phyloP scores from a whole-genome alignment of 2,113 vertebrate species.

The Carassius gibelio region DNA sequence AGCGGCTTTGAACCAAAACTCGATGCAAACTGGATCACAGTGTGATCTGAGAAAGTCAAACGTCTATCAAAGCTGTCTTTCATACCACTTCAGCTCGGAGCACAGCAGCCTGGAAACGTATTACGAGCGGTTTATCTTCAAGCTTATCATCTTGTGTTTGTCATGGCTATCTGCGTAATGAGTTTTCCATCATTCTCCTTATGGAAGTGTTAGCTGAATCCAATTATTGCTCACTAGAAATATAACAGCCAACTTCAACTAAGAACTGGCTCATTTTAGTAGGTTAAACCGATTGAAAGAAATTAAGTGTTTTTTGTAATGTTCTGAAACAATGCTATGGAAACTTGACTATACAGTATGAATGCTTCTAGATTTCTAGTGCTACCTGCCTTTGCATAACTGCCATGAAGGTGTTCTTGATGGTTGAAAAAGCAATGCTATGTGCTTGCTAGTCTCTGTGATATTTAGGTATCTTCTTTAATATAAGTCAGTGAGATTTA shows the following conservation, averaged over 20 bases:
- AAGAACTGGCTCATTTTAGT: background rate
- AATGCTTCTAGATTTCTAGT: background rate
- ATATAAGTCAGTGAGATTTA: background rate
- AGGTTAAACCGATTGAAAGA: slow-evolving; percentile 1
- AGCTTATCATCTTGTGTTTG: slow-evolving; percentile 52
- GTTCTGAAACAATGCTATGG: background rate
- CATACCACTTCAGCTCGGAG: background rate
- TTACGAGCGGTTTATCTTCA: slow-evolving; percentile 22
- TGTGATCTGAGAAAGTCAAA: slow-evolving; percentile 2
- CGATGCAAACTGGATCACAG: background rate
- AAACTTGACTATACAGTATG: background rate
- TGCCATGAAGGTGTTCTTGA: background rate
- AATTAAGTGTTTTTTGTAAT: background rate
- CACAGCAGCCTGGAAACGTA: slow-evolving; percentile 21
- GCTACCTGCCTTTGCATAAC: background rate
- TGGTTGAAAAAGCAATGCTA: too few relatives aligned
- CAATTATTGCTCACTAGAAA: slow-evolving; percentile 54
- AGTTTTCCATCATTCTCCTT: slow-evolving; percentile 61
- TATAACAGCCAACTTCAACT: background rate
- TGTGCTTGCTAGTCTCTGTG: too few relatives aligned
- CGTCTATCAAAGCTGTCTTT: slow-evolving; percentile 15
- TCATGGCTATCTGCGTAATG: slow-evolving; percentile 59
- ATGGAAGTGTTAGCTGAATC: slow-evolving; percentile 50
- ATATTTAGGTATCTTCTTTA: background rate
- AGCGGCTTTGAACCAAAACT: background rate